These are phyloP conservation scores for Drosophila cracens DNA, from an alignment of 2,888 invertebrate species.

Conservation along the genomic window DNA sequence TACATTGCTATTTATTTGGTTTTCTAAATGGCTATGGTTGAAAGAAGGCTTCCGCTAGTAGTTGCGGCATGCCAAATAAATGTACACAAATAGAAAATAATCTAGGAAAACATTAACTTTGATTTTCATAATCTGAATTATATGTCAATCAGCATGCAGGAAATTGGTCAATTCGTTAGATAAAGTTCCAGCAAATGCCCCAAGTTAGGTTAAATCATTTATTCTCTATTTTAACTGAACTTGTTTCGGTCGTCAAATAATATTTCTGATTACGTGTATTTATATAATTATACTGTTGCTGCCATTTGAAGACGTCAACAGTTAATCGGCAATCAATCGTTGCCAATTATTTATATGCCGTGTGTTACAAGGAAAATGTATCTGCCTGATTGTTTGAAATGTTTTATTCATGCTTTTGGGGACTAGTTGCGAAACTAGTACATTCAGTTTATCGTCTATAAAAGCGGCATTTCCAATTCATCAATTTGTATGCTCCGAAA, in stretches of 20 bases:
- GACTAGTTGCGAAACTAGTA: slow-evolving; percentile 7
- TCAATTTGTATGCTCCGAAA: slow-evolving; percentile 5
- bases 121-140: background rate
- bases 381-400: slow-evolving; percentile 1
- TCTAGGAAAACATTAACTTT: background rate
- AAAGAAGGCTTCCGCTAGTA: background rate
- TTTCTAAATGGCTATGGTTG: too few species aligned
- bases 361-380: background rate
- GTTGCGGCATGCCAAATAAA: background rate
- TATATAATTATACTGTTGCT: slow-evolving; percentile 10
- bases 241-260: background rate
- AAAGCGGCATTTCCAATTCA: slow-evolving; percentile 2
- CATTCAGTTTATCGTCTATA: slow-evolving; percentile 4
- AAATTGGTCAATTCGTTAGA: background rate
- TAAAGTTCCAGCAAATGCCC: background rate
- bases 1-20: background rate
- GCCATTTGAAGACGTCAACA: slow-evolving; percentile 11
- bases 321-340: slow-evolving; percentile 17
- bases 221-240: background rate
- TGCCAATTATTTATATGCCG: slow-evolving; percentile 23
- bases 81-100: background rate
- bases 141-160: background rate
- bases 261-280: slow-evolving; percentile 2
- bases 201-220: background rate
- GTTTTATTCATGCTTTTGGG: slow-evolving; percentile 19